phyloP scores from a whole-genome alignment of 2,113 vertebrate genomes.

The western clawed frog (Xenopus tropicalis) region UCB_Xtro_10.0 CM004451.2:7133501-7134000 shows the following conservation, averaged over 20 bases:
- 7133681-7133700: slow-evolving; percentile 11
- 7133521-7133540: slow-evolving; percentile 34
- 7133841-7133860: background rate
- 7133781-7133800: no score
- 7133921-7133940: slow-evolving; percentile 42
- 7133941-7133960: slow-evolving; percentile 38
- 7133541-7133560: slow-evolving; percentile 39
- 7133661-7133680: slow-evolving; percentile 28
- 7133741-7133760: slow-evolving; percentile 33
- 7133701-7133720: background rate
- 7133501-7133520: slow-evolving; percentile 33
- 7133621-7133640: slow-evolving; percentile 18
- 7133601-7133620: slow-evolving; percentile 10
- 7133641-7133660: slow-evolving; percentile 32
- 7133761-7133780: slow-evolving; percentile 30
- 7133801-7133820: no score
- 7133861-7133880: slow-evolving; percentile 36
- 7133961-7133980: background rate
- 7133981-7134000: no score
- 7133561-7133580: slow-evolving; percentile 33
- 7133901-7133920: slow-evolving; percentile 42
- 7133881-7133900: slow-evolving; percentile 23
- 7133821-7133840: no score
- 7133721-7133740: slow-evolving; percentile 9
- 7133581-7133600: slow-evolving; percentile 24